A percentile compares a stretch with the other conserved stretches of the same genome.
These are phyloP conservation scores for Podarcis lilfordi DNA, from an alignment of 2,797 vertebrate species.

Conservation along the genomic window DNA sequence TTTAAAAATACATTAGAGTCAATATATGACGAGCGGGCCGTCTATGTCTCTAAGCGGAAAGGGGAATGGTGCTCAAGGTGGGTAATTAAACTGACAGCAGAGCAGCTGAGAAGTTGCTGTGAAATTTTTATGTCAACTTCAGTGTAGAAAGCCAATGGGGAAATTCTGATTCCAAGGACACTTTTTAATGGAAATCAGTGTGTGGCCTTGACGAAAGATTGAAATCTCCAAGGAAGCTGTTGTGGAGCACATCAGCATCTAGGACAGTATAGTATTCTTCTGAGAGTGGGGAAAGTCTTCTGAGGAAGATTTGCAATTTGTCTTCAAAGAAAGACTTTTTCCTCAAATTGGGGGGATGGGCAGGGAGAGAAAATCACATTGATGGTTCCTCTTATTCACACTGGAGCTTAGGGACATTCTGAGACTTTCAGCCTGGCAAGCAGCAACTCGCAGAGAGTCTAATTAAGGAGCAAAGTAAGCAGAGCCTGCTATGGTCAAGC, in stretches of 20 bases:
- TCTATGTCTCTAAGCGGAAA: constrained; percentile 19
- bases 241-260: constrained; percentile 45
- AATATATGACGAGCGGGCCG: neutral
- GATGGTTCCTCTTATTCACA: constrained; percentile 27
- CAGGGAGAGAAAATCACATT: neutral
- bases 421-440: constrained; percentile 27
- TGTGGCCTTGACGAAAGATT: constrained; percentile 69
- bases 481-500: constrained; percentile 30
- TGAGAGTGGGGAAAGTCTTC: constrained; percentile 49
- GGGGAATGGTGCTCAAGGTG: constrained; percentile 21
- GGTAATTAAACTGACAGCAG: constrained; percentile 57
- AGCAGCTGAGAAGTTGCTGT: constrained; percentile 42
- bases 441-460: constrained; percentile 32
- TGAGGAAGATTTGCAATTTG: constrained; percentile 53
- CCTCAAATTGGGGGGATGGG: constrained; percentile 19
- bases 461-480: constrained; percentile 57
- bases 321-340: constrained; percentile 39
- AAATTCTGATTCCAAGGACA: constrained; percentile 75
- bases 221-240: constrained; percentile 68
- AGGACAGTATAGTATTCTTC: constrained; percentile 59
- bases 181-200: constrained; percentile 69
- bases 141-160: constrained; percentile 66
- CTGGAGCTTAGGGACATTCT: constrained; percentile 31
- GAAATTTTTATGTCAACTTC: constrained; percentile 68
- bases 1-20: constrained; percentile 11